Evolutionary conservation across 2,888 invertebrate genomes (phyloP), one percentile per base, ranked within the genome.

Genomic region (Mimachlamys varia): DNA sequence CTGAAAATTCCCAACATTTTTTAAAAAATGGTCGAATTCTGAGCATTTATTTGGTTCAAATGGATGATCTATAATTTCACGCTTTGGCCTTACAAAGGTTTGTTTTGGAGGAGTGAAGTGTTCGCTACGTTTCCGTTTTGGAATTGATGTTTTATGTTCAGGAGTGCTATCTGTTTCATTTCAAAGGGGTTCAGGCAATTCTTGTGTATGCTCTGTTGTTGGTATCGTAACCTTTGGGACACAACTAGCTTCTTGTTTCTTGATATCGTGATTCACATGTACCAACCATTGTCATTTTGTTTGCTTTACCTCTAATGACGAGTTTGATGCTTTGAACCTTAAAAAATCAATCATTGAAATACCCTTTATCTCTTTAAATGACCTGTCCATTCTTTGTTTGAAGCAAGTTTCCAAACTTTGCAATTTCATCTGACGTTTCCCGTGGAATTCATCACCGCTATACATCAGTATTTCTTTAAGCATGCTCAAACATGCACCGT

Each of bases 291-390:
- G 62, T 2, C n/a, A 0, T 7, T 62, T n/a, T 17, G 7, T 62
- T 10, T n/a, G 7, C n/a, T 0, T 62, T 62, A 62, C 17, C 4
- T 22, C 3, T 3, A 62, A n/a, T 2, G n/a, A 62, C 0, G n/a
- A n/a, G 62, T n/a, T 62, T n/a, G n/a, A 22, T 62, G 5, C n/a
- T n/a, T n/a, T n/a, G n/a, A n/a, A 3, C 22, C 62, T 22, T 7
- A 62, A 62, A 62, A 62, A 62, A 62, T 62, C 62, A 62, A 62
- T 17, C 62, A 62, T n/a, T 22, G 62, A 62, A 62, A 62, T 62
- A n/a, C 62, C 62, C 62, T 22, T 62, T 62, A 62, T 22, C 22
- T 22, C n/a, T 62, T 62, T 62, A 22, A 62, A 62, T 22, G 62
- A 3, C 62, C 3, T 62, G 22, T n/a, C n/a, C 10, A n/a, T 62